Base-by-base conservation (phyloP, 1,140 invertebrate genomes). In the Prorops nasuta region DNA sequence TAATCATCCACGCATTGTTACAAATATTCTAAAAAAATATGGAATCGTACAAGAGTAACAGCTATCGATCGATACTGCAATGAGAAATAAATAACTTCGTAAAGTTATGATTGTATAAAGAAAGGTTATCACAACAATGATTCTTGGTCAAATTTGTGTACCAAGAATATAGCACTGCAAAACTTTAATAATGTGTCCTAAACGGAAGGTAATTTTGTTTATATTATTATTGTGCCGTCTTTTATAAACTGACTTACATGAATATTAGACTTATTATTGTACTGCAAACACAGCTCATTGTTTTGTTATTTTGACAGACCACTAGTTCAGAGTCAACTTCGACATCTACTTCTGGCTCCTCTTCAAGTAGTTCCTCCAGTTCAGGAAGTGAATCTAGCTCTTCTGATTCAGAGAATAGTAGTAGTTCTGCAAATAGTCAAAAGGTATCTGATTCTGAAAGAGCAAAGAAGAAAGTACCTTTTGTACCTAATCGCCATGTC, bases 371-470 rank as follows among this genome's bases (percentile, higher is more conserved):
- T 58, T 83, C 81, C 1, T 86, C 84, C 19, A 84, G 81, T 55
- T 86, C 84, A 40, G 83, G 79, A n/a, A 84, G 83, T 49, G 83
- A 84, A 37, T 84, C 83, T 0, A 84, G 82, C 57, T 86, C 84
- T 15, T 87, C 86, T 0, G 86, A 86, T 40, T 84, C 84, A 0
- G 85, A 83, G 36, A 86, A 85, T n/a, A 84, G 84, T 10, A 87
- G 85, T 54, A 84, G 82, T 45, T 60, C 79, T 54, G 71, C 76
- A 53, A 64, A 72, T 38, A 66, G 68, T 64, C 50, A 76, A 63
- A 75, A 78, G 66, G 60, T 57, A 48, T 67, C 69, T 28, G 64
- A 80, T 68, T 58, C 77, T 65, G 67, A 77, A 59, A 54, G 71
- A 69, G 58, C 58, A 15, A 83, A 82, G 50, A 83, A 81, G 56